phyloP scores from a whole-genome alignment of 2,797 vertebrate genomes.

The Acanthiza pusilla region DNA sequence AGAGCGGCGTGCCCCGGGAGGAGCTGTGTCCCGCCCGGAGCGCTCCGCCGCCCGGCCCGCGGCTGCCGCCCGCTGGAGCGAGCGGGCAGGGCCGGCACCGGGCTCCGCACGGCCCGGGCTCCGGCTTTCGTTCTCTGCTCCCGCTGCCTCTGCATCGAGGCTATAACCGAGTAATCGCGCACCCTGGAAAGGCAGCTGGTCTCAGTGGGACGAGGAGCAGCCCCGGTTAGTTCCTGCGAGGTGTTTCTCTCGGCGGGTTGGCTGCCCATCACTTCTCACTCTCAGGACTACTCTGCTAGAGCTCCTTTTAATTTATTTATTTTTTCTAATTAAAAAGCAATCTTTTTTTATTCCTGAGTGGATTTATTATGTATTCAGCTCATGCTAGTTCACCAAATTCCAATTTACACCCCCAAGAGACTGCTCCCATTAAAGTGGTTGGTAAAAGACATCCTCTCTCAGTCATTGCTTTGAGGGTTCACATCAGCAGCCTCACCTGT shows the following conservation, averaged over 20 bases:
- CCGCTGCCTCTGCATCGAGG: neutral
- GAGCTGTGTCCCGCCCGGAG: neutral
- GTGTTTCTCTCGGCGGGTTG: accelerated
- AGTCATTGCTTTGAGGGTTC: accelerated
- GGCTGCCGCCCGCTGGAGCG: constrained; percentile 49
- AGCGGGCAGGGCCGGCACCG: neutral
- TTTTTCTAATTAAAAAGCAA: too few species aligned
- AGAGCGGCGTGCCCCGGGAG: neutral
- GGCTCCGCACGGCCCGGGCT: neutral
- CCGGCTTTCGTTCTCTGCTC: accelerated
- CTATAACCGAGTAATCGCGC: accelerated
- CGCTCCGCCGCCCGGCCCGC: neutral
- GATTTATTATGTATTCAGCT: neutral
- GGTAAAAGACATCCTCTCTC: neutral
- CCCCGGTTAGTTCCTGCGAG: accelerated
- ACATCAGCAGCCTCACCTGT: too few species aligned
- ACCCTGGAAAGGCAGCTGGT: neutral
- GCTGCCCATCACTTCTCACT: accelerated
- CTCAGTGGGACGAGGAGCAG: neutral
- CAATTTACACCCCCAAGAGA: neutral
- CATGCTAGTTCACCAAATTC: neutral
- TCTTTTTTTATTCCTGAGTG: neutral
- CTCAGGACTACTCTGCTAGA: neutral
- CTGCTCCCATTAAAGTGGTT: neutral
- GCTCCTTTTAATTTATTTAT: too few species aligned